Evolutionary conservation across 2,888 invertebrate genomes (phyloP), one percentile per base, ranked within the genome.

Genomic region (Dicycla oo): DNA sequence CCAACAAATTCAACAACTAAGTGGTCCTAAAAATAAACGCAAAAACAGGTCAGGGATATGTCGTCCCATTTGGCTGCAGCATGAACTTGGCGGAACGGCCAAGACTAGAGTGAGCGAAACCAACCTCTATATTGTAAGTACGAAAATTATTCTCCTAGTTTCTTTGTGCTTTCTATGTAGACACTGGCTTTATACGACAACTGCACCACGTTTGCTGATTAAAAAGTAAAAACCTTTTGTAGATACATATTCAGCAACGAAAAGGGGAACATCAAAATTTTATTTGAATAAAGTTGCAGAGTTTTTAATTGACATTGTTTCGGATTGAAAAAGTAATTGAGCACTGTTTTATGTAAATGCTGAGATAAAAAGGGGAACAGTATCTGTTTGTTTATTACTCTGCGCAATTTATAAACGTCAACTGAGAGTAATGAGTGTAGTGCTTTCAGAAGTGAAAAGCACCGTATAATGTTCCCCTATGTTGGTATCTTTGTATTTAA

Each of bases 11-110:
- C 67, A 54, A 78, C 67, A 54, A 78, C 54, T 75, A 83, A 87
- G 80, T 81, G 66, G 80, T 75, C 82, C 75, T 69, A 86, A 86
- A 87, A 85, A 86, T 86, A 87, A 87, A 87, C 77, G 82, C 75
- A 71, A 71, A 90, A 90, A 87, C 88, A 80, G 92, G 92, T 92
- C 91, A 93, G 86, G 90, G 90, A 89, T 91, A 87, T 87, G 87
- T 88, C 87, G 89, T 87, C 88, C 89, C 88, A 93, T 89, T 93
- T 93, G 91, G 91, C 92, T 89, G 71, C 83, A 80, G 68, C 78
- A 75, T 87, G 87, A 88, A 89, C 88, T 91, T 91, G 90, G 89
- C 90, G 86, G 80, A 75, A 83, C 79, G 78, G 88, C 89, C 88
- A 89, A 88, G 87, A 85, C 81, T 79, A 56, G 73, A 80, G 81